Base-by-base conservation (phyloP, 2,888 invertebrate genomes). In the Eretmocerus hayati region DNA sequence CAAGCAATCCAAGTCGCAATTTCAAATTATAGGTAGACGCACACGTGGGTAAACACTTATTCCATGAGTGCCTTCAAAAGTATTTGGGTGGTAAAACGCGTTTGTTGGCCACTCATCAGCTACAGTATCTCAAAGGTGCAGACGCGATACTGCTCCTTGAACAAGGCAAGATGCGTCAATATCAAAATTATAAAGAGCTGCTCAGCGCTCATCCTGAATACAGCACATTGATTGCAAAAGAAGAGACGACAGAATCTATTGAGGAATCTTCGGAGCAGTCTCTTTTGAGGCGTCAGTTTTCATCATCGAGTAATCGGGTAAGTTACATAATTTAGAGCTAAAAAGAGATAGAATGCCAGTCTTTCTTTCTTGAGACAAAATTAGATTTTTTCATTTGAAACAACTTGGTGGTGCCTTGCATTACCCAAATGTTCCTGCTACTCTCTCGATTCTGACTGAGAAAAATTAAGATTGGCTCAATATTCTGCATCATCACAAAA, bases 31-130 rank as follows among this genome's bases (percentile, higher is more conserved):
- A 61, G 48, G 81, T 89, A 0, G 90, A 90, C 65, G 77, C 85
- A 0, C 81, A 83, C 55, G 88, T 89, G 2, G 84, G 85, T 2
- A 79, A 81, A 48, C 83, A 86, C 65, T 69, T 90, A 3, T 88
- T 88, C 63, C 81, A 86, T 51, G 80, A 85, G 69, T 88, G 86
- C 50, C 80, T 87, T 49, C 72, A 71, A 31, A 72, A 70, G n/a
- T 81, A 81, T 60, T 73, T 90, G 57, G 74, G 77, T n/a, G 76
- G 81, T 54, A 82, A 85, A 64, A 84, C 85, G 1, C 74, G 84
- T 18, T 79, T 90, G 38, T 77, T 90, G 30, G 84, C 88, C 55
- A 91, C 90, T 0, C 85, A 85, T 62, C 85, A 85, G 68, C 69
- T 84, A 59, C 84, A 84, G 65, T 84, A 84, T 62, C 73, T 85